Conservation (phyloP, 2,797 vertebrate species). For the Mastacembelus armatus region DNA sequence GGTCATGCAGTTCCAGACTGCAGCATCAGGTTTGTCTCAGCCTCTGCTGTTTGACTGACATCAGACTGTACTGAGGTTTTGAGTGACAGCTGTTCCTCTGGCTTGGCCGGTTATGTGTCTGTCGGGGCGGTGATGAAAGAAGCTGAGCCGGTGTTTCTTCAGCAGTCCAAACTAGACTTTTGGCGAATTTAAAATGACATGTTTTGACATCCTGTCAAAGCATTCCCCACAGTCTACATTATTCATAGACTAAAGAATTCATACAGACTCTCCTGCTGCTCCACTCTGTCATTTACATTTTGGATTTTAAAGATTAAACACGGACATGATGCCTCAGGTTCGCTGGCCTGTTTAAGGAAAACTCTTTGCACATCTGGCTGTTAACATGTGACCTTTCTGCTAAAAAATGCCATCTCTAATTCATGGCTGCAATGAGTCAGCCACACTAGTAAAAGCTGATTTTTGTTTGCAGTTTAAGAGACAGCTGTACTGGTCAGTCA, state of each 20-base stretch:
- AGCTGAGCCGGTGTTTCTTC: neutral
- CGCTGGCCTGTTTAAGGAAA: neutral
- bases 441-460: too few species aligned
- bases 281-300: neutral
- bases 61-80: neutral
- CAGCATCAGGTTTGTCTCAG: neutral
- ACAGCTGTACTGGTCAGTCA: too few species aligned
- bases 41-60: neutral
- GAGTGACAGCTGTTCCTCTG: constrained; percentile 30
- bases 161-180: constrained; percentile 3
- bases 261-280: constrained; percentile 5
- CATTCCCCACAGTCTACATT: constrained; percentile 9
- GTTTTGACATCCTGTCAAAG: constrained; percentile 47
- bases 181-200: constrained; percentile 15
- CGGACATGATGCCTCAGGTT: neutral
- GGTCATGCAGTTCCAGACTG: neutral
- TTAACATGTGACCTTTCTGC: neutral
- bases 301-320: neutral
- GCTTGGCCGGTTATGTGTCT: neutral
- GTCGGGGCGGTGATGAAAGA: constrained; percentile 21
- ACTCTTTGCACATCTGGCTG: neutral
- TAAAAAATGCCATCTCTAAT: too few species aligned
- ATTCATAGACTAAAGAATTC: constrained; percentile 23
- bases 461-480: too few species aligned
- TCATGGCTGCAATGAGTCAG: too few species aligned